Evolutionary conservation across 2,797 vertebrate species (phyloP).

Genomic region (Semotilus atromaculatus): DNA sequence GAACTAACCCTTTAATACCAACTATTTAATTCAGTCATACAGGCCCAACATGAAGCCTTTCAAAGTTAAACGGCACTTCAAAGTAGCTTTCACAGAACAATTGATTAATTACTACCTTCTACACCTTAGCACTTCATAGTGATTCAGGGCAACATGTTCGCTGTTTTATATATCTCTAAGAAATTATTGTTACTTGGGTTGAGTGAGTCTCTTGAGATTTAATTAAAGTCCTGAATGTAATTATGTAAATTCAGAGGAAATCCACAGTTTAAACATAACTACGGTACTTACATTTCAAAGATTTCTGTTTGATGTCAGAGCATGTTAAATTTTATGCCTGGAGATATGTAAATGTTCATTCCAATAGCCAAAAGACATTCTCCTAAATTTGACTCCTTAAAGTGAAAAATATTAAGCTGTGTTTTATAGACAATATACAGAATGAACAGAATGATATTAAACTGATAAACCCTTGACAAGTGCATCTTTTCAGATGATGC

Average conservation of each 20-base stretch:
- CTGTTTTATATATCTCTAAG: slow-evolving; percentile 35
- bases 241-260: slow-evolving; percentile 55
- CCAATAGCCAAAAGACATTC: slow-evolving; percentile 42
- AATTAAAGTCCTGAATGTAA: slow-evolving; percentile 52
- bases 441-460: not conserved
- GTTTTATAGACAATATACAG: not conserved
- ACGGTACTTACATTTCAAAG: slow-evolving; percentile 28
- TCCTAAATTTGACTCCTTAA: slow-evolving; percentile 1
- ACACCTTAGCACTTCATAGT: slow-evolving; percentile 36
- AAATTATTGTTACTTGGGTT: slow-evolving; percentile 43
- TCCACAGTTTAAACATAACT: slow-evolving; percentile 50
- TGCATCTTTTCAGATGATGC: not conserved
- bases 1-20: not conserved
- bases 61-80: slow-evolving; percentile 23
- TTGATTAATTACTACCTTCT: slow-evolving; percentile 36
- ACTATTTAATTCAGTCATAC: not conserved
- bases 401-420: not conserved
- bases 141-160: slow-evolving; percentile 26
- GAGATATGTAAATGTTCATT: slow-evolving; percentile 47
- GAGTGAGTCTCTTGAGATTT: slow-evolving; percentile 52
- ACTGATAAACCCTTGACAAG: not conserved
- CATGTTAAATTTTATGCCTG: slow-evolving; percentile 44
- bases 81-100: slow-evolving; percentile 38
- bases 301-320: slow-evolving; percentile 50
- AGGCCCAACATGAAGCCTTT: not conserved